These are phyloP conservation scores for Enteromius viviparus DNA, from an alignment of 2,797 vertebrate genomes.

Conservation along the genomic window DNA sequence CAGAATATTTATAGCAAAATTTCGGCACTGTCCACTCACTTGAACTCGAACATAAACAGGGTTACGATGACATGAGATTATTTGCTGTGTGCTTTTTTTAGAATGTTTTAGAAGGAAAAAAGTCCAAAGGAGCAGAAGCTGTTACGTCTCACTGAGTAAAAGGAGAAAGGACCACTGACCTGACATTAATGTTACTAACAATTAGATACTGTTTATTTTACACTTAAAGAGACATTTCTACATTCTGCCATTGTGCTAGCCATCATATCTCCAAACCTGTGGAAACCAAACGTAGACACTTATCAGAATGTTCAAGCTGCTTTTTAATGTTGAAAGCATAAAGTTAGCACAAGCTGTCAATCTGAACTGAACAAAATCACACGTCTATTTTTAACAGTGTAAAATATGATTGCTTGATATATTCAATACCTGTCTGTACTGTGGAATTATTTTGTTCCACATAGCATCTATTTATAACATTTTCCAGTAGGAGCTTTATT, in stretches of 20 bases:
- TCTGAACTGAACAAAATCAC: neutral
- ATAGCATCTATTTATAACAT: neutral
- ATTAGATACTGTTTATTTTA: neutral
- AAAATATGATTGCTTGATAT: neutral
- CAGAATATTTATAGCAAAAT: neutral
- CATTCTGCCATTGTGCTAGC: no score
- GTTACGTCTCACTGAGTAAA: conserved; percentile 23
- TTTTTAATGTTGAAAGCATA: neutral
- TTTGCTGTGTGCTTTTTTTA: neutral
- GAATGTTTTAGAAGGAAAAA: neutral
- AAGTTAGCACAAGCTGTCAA: neutral
- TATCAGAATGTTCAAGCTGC: neutral
- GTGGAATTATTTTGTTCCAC: neutral
- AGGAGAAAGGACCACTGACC: neutral
- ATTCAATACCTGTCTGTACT: neutral
- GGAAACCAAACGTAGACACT: neutral
- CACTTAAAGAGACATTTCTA: no score
- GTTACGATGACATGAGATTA: neutral
- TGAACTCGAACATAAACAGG: neutral
- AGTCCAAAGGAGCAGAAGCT: conserved; percentile 2
- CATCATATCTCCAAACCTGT: neutral
- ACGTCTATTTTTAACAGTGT: neutral
- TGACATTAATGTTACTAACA: conserved; percentile 13
- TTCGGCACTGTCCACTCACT: neutral
- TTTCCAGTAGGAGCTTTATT: neutral